phyloP scores from a whole-genome alignment of 2,113 vertebrate species.

The Cricetomys ansorgei region DNA sequence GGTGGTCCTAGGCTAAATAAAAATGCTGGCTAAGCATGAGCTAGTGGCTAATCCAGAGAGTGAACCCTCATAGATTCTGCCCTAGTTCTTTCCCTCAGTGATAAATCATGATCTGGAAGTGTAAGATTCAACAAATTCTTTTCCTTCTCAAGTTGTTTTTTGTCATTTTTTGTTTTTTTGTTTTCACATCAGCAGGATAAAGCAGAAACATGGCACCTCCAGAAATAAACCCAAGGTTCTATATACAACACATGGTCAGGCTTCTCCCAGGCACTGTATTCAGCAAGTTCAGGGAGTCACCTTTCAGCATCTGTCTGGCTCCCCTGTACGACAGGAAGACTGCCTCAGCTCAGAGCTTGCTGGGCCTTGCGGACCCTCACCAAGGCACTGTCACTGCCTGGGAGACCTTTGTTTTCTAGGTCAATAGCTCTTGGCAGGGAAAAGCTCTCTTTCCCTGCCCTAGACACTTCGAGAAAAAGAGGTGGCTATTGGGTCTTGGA shows the following conservation, averaged over 20 bases:
- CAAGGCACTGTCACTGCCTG: neutral
- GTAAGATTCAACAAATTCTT: neutral
- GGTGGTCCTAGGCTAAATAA: neutral
- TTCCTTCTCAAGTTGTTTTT: neutral
- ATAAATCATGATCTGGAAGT: neutral
- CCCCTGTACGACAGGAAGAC: neutral
- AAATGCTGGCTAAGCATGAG: too few relatives aligned
- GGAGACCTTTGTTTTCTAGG: slow-evolving; percentile 44
- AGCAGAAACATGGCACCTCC: neutral
- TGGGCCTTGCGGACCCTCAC: neutral
- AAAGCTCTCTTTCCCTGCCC: slow-evolving; percentile 45
- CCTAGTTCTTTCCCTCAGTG: neutral
- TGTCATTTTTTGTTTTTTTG: neutral
- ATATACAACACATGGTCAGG: neutral
- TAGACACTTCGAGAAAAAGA: slow-evolving; percentile 58
- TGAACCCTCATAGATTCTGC: too few relatives aligned
- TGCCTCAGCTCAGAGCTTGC: neutral
- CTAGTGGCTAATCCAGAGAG: neutral
- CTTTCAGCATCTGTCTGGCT: neutral
- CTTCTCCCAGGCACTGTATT: neutral
- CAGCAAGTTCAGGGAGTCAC: neutral
- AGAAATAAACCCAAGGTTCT: neutral
- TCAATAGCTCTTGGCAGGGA: slow-evolving; percentile 68
- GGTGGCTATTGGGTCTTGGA: slow-evolving; percentile 29
- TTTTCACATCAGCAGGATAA: neutral